A percentile compares a stretch with the other conserved stretches of the same genome.
phyloP scores from a whole-genome alignment of 2,888 invertebrate species.

The Panzeria rudis region DNA sequence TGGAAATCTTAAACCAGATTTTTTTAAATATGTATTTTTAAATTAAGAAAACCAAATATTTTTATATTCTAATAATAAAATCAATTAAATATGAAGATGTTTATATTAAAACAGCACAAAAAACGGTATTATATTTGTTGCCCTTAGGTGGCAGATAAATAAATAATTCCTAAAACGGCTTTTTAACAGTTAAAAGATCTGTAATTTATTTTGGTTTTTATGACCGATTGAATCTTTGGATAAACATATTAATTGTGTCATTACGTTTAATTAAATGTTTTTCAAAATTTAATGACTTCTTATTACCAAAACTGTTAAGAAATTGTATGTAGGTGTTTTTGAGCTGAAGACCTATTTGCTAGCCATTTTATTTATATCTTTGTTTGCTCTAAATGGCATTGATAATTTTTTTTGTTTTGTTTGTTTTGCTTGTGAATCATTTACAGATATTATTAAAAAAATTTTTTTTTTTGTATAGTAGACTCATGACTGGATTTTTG shows the following conservation, averaged over 20 bases:
- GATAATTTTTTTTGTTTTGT: neutral
- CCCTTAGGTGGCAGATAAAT: constrained; percentile 10
- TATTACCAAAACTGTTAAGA: constrained; percentile 29
- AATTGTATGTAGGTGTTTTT: constrained; percentile 41
- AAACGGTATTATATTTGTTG: neutral
- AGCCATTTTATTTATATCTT: neutral
- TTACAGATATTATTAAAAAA: neutral
- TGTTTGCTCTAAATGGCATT: constrained; percentile 9
- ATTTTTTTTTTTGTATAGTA: neutral
- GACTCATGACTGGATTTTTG: neutral
- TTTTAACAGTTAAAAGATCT: neutral
- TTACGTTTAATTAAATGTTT: neutral
- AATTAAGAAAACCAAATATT: neutral
- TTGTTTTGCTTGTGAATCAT: constrained; percentile 13
- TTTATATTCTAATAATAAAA: constrained; percentile 15
- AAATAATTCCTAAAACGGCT: constrained; percentile 7
- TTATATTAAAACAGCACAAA: neutral
- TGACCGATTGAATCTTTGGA: neutral
- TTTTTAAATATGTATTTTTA: constrained; percentile 9
- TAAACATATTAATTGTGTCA: constrained; percentile 1
- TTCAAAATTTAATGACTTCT: neutral
- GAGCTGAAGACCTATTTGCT: neutral
- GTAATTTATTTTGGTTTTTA: neutral
- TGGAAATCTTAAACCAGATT: constrained; percentile 47
- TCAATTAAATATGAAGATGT: neutral